Evolutionary conservation across 2,888 invertebrate genomes (phyloP), one percentile per base, ranked within the genome.

Genomic region (Athetis lepigone): DNA sequence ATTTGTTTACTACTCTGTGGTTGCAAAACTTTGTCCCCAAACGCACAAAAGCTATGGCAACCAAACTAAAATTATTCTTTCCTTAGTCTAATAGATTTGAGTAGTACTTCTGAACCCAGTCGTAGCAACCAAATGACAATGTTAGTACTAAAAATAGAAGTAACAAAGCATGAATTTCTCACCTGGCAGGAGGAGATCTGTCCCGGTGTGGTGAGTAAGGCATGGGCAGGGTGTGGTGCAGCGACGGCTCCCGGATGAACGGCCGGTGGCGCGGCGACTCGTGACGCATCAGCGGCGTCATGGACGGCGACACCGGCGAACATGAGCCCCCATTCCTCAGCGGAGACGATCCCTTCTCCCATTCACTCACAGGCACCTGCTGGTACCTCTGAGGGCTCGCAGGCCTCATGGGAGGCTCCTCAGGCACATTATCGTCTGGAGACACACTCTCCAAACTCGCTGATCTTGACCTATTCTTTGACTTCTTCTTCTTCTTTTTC

Each of bases 401-500:
- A 39, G 87, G 79, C 29, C 88, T 82, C 50, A 83, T 85, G 0
- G 91, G 87, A 18, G 87, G 82, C 75, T 86, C 90, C 56, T 85
- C 85, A 18, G 90, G 89, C 66, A 92, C 85, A 68, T 89, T 92
- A 68, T 95, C 96, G 73, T 96, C 96, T 36, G 96, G 95, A 19
- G 96, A 96, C 55, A 96, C 92, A 73, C 96, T 96, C 84, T 96
- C 97, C 71, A 97, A 93, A 82, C 97, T 97, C 0, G 97, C 96
- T 62, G 97, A 96, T 54, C 96, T 95, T 39, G 97, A 97, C 60
- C 95, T 95, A 51, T 97, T 96, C 87, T 97, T 97, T 59, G 97
- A 96, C 88, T 96, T 97, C 91, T 96, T 97, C 89, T 96, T 97
- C 55, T 96, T 96, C 89, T 97, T 97, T 81, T 97, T 97, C 43